phyloP scores from a whole-genome alignment of 2,888 invertebrate species.

The Keiferia lycopersicella region DNA sequence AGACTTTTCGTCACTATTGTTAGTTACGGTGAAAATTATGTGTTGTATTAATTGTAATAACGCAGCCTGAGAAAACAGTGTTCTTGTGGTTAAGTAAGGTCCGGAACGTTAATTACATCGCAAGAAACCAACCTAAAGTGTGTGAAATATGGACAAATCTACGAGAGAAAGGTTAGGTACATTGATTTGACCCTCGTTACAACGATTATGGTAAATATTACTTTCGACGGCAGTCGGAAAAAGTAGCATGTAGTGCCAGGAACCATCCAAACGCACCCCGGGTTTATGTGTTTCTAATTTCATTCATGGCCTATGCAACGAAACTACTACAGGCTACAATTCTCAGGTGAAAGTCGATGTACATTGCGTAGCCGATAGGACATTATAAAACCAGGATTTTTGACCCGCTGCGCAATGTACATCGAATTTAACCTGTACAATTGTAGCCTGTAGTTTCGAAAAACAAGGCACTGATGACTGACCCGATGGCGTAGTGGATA shows the following conservation, averaged over 20 bases:
- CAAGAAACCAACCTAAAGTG: neutral
- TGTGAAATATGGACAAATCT: neutral
- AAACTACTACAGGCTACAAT: too few species aligned
- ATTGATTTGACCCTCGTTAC: neutral
- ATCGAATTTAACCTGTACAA: too few species aligned
- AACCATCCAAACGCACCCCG: too few species aligned
- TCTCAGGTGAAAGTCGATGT: too few species aligned
- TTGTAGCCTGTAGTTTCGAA: too few species aligned
- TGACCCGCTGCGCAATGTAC: too few species aligned
- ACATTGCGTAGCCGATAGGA: too few species aligned
- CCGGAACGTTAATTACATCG: constrained; percentile 4
- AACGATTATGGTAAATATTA: neutral
- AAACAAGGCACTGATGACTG: too few species aligned
- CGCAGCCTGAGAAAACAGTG: constrained; percentile 3
- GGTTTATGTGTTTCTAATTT: too few species aligned
- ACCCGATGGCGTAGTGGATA: too few species aligned
- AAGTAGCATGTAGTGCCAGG: neutral
- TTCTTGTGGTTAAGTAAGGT: constrained; percentile 9
- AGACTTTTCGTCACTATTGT: constrained; percentile 14
- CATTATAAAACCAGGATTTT: too few species aligned
- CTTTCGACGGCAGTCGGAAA: neutral
- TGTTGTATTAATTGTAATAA: constrained; percentile 6
- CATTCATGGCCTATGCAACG: too few species aligned
- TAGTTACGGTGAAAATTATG: constrained; percentile 13
- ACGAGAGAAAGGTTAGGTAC: neutral